phyloP scores from a whole-genome alignment of 2,113 vertebrate genomes.

The Oxyruncus cristatus region DNA sequence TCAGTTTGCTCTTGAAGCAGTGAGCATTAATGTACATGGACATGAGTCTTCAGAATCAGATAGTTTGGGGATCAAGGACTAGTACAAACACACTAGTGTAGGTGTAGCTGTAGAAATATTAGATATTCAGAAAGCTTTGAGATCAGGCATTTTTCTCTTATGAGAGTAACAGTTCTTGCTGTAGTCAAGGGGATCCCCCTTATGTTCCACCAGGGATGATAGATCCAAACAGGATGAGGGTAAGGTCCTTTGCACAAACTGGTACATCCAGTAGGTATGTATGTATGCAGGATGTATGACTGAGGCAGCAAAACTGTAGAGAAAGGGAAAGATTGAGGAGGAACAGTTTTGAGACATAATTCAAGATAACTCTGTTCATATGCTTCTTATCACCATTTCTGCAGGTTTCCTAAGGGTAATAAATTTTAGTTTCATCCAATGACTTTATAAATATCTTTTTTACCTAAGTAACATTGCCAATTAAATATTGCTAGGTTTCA shows the following conservation, averaged over 20 bases:
- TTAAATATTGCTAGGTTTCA: neutral
- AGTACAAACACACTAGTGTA: neutral
- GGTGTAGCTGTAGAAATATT: neutral
- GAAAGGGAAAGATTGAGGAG: neutral
- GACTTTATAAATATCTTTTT: neutral
- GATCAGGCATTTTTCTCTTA: neutral
- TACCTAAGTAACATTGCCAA: neutral
- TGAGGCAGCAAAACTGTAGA: neutral
- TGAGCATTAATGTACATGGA: neutral
- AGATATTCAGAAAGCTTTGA: neutral
- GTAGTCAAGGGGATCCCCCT: neutral
- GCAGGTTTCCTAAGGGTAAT: neutral
- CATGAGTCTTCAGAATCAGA: neutral
- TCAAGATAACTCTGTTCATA: neutral
- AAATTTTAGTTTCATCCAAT: neutral
- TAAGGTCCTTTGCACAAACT: neutral
- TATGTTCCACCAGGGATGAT: neutral
- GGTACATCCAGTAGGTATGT: neutral
- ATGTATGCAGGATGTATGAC: neutral
- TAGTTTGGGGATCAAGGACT: neutral
- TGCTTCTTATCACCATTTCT: neutral
- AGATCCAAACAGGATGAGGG: neutral
- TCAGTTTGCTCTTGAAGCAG: neutral
- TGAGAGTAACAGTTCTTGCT: neutral
- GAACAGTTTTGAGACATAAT: neutral